Conservation (phyloP, 2,113 vertebrate species). For the Microtus pennsylvanicus region DNA sequence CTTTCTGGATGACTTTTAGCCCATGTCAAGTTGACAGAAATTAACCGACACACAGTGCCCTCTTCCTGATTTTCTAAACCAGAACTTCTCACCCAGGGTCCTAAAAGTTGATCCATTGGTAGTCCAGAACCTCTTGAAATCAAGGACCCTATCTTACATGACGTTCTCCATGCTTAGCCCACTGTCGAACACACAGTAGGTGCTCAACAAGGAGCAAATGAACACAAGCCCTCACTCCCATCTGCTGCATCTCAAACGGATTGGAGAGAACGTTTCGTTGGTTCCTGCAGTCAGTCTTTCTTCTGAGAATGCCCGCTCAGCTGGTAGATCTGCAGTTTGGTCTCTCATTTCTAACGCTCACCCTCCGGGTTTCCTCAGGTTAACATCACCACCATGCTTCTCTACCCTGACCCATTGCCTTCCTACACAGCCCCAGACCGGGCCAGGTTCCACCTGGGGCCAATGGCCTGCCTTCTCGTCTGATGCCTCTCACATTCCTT, state of each 20-base stretch:
- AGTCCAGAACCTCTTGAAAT: not conserved
- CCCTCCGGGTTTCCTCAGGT: not conserved
- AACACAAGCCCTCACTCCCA: not conserved
- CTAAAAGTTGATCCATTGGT: not conserved
- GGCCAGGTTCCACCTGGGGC: not conserved
- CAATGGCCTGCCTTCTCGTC: not conserved
- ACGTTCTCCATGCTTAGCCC: not conserved
- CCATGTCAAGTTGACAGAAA: not conserved
- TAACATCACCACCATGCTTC: not conserved
- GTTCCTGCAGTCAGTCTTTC: not conserved
- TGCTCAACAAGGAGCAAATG: not conserved
- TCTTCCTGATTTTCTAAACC: not conserved
- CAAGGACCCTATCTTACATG: not conserved
- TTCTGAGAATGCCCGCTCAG: not conserved
- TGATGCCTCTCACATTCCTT: not conserved
- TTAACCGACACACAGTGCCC: not conserved
- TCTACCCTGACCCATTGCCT: not conserved
- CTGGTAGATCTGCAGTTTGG: not conserved
- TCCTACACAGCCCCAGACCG: not conserved
- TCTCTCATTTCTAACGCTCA: not conserved
- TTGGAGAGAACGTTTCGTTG: not conserved
- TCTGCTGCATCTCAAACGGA: not conserved
- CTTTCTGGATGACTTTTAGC: not conserved
- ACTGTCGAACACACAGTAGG: not conserved
- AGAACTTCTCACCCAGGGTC: not conserved